Percentiles rank a stretch among this genome's conserved stretches.
These are phyloP conservation scores for Hylaeus anthracinus DNA, from an alignment of 1,140 invertebrate species.

Conservation along the genomic window DNA sequence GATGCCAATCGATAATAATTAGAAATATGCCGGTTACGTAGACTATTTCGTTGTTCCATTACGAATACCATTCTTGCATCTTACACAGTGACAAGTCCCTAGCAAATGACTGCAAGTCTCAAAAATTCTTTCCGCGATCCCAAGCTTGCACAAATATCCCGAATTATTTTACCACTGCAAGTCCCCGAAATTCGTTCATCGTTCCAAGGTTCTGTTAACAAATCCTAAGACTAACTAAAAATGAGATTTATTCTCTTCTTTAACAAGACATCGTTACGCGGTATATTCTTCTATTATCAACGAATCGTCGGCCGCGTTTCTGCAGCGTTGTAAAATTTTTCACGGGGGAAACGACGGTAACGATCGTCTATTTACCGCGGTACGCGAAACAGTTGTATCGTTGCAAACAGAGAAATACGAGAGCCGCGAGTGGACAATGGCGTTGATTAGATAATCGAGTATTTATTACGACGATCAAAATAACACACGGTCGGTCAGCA, in stretches of 20 bases:
- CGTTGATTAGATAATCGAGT: slow-evolving; percentile 43
- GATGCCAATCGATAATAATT: too few relatives aligned
- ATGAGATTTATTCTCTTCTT: too few relatives aligned
- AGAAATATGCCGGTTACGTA: too few relatives aligned
- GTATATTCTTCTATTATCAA: not conserved
- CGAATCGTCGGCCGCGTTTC: not conserved
- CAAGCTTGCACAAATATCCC: too few relatives aligned
- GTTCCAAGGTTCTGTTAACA: too few relatives aligned
- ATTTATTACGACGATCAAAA: slow-evolving; percentile 33
- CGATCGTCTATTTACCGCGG: slow-evolving; percentile 1
- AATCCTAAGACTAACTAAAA: too few relatives aligned
- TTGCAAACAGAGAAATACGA: slow-evolving; percentile 28
- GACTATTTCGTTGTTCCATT: too few relatives aligned
- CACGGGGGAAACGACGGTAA: slow-evolving; percentile 1
- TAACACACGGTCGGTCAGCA: not conserved
- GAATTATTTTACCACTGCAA: not conserved
- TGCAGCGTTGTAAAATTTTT: not conserved
- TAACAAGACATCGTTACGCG: not conserved
- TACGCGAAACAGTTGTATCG: not conserved
- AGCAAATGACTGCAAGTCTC: not conserved
- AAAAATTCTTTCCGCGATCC: not conserved
- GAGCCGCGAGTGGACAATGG: not conserved
- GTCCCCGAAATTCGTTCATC: not conserved
- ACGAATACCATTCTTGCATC: too few relatives aligned
- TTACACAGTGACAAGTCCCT: not conserved